phyloP scores from a whole-genome alignment of 2,113 vertebrate genomes.

The Hippocampus barbouri region DNA sequence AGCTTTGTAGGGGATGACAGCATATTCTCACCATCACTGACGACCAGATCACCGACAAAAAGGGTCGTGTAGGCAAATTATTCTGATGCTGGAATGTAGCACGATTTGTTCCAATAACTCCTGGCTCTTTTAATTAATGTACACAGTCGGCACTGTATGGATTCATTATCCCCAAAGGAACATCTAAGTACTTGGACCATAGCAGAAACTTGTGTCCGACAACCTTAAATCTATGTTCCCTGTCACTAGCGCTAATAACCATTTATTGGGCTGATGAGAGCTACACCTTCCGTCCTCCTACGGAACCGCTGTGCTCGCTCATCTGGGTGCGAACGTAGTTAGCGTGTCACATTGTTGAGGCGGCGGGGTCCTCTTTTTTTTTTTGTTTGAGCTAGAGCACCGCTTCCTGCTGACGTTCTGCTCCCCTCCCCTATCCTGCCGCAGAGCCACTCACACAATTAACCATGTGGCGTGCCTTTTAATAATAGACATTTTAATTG shows the following conservation, averaged over 20 bases:
- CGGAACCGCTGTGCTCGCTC: slow-evolving; percentile 17
- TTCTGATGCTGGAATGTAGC: background rate
- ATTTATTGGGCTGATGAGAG: slow-evolving; percentile 2
- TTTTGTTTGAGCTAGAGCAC: slow-evolving; percentile 37
- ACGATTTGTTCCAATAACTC: background rate
- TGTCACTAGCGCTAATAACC: background rate
- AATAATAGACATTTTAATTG: slow-evolving; percentile 90
- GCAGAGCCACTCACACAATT: slow-evolving; percentile 78
- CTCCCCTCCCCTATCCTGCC: slow-evolving; percentile 36
- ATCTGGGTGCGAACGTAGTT: slow-evolving; percentile 19
- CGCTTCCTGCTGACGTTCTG: slow-evolving; percentile 19
- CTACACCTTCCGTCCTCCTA: slow-evolving; percentile 15
- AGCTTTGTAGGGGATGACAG: background rate
- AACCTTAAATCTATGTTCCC: slow-evolving; percentile 1
- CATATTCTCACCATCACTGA: too few relatives aligned
- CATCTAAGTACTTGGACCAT: background rate
- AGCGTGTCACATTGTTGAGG: slow-evolving; percentile 20
- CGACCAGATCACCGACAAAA: background rate
- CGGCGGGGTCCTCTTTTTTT: slow-evolving; percentile 4
- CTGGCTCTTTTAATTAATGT: slow-evolving; percentile 4
- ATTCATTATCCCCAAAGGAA: background rate
- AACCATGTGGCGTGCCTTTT: slow-evolving; percentile 79
- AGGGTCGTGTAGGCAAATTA: background rate
- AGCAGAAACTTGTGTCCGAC: slow-evolving; percentile 2
- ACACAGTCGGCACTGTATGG: background rate